Evolutionary conservation across 2,113 vertebrate species (phyloP), one percentile per base, ranked within the genome.

Genomic region (Campylorhamphus procurvoides): DNA sequence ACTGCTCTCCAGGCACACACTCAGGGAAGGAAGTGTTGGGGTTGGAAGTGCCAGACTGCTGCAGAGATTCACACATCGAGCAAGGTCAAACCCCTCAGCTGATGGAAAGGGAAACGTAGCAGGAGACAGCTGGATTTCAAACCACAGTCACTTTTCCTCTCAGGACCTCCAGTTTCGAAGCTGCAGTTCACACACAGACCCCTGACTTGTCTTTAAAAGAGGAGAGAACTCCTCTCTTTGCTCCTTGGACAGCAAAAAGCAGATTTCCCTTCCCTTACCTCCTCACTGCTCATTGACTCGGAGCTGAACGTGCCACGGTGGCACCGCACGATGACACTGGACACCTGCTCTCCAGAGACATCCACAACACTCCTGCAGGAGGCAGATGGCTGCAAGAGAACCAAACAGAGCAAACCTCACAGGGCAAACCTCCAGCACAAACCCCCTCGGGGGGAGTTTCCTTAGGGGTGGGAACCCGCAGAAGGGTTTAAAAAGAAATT

Each of bases 231-330:
- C 78, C 12, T 40, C 58, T 56, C 5, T 52, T 28, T 27, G 0
- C 66, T 39, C 18, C 24, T 39, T 33, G 53, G n/a, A 62, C 44
- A 75, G 49, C 28, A 64, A 19, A 47, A 75, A 20, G 22, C 1
- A 1, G 9, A 22, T 71, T 80, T 63, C 14, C 29, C 20, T 3
- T 37, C 22, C 7, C 91, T 16, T 89, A 98, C 98, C 98, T 98
- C 98, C 66, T 98, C 98, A 0, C 98, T 98, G 97, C 98, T 98
- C 87, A 52, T 24, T 0, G 98, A 98, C 40, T 98, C 98, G 0
- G 98, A 98, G n/a, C 94, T 89, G 90, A 89, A 91, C 0, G 22
- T 14, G 16, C 72, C 7, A 27, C 17, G 96, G 29, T 22, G 90
- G 89, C 98, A 98, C n/a, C 35, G 79, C 47, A 96, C 96, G 1